Evolutionary conservation across 30 jellyfish, hydroid and myxozoan species (phyloP), one percentile per base, ranked within the genome.

Genomic region (Cassiopea andromeda): DNA sequence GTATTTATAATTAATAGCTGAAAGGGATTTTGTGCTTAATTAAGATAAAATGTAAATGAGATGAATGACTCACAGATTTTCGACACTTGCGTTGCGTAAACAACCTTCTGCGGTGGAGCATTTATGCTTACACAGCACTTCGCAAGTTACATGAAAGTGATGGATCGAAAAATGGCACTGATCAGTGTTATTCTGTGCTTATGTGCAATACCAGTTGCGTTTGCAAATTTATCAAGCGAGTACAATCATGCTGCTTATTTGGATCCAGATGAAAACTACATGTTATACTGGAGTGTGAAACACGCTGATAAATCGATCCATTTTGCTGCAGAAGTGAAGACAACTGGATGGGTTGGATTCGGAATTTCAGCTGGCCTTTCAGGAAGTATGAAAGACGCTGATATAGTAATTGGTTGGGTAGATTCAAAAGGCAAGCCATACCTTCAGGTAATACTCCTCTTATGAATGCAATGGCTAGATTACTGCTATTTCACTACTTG

Each of bases 301-400:
- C 64, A 84, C 7, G 79, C 14, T 16, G 86, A 84, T 6, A 69
- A 82, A 71, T 68, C 84, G 75, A 74, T 74, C n/a, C 82, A 44
- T 8, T 84, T 84, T 72, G 92, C 92, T 1, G 92, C 58, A 19
- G 81, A 85, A 66, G 93, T 85, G 69, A 57, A 85, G 13, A 75
- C 93, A 60, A 85, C 87, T 1, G 89, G 93, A 17, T 89, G 96
- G 96, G 80, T 89, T 48, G 96, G 96, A 48, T 81, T 81, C 45
- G 96, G 96, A 2, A 79, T 89, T 50, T 50, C 96, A 43, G 69
- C 38, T 27, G 87, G 86, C 48, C 85, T 74, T n/a, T n/a, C 91
- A 7, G 96, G 96, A 66, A 80, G 59, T 4, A 89, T 89, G 96
- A 59, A 48, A 45, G 91, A 83, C 46, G 79, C 91, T 19, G 91